Evolutionary conservation across 2,113 vertebrate genomes (phyloP).

Genomic region (Etia nguti): DNA sequence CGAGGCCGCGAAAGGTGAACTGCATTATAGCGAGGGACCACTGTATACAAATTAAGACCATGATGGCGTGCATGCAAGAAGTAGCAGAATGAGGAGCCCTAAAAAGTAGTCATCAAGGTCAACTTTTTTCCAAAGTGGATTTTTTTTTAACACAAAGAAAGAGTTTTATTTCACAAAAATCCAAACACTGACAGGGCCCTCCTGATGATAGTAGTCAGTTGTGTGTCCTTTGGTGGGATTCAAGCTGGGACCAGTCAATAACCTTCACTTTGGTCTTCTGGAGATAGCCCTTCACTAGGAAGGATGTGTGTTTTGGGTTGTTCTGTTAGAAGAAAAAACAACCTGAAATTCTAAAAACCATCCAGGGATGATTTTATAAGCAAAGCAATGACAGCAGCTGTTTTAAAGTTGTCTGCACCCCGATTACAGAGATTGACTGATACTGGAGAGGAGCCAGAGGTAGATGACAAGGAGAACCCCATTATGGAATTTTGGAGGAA

Average conservation of each 20-base stretch:
- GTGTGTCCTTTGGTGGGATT: neutral
- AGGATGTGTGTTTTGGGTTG: neutral
- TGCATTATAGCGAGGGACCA: no score
- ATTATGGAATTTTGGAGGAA: neutral
- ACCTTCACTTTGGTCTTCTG: neutral
- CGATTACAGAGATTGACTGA: neutral
- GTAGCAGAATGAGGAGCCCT: neutral
- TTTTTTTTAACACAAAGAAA: neutral
- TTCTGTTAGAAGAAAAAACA: neutral
- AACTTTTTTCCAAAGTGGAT: neutral
- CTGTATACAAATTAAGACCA: neutral
- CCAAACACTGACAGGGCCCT: accelerated
- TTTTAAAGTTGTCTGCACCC: neutral
- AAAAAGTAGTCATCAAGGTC: neutral
- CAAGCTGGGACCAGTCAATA: neutral
- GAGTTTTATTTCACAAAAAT: neutral
- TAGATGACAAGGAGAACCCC: neutral
- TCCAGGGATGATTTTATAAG: neutral
- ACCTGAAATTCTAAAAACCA: no score
- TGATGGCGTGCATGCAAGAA: neutral
- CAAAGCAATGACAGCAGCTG: neutral
- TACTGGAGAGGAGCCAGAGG: neutral
- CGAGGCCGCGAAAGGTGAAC: no score
- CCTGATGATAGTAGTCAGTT: neutral
- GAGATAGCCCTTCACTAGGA: neutral